phyloP scores from a whole-genome alignment of 2,888 invertebrate species.

The Microctonus hyperodae region DNA sequence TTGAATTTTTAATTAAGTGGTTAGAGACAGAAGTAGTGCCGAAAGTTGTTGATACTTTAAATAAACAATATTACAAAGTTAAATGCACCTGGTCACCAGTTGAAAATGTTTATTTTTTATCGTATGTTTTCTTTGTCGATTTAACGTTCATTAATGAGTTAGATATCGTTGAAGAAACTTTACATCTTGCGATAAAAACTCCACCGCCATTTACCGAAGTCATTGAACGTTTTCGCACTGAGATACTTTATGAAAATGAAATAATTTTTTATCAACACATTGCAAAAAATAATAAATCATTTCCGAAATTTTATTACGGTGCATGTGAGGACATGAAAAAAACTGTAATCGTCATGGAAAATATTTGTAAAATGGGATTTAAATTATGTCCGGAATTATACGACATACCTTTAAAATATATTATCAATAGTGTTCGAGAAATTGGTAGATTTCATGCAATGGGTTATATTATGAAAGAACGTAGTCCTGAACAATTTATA shows the following conservation, averaged over 20 bases:
- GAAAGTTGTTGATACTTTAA: constrained; percentile 33
- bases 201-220: not conserved
- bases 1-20: constrained; percentile 33
- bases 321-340: constrained; percentile 33
- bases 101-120: constrained; percentile 39
- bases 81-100: constrained; percentile 37
- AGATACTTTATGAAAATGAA: constrained; percentile 52
- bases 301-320: constrained; percentile 35
- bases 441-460: constrained; percentile 52
- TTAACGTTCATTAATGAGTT: constrained; percentile 38
- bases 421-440: constrained; percentile 46
- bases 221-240: not conserved
- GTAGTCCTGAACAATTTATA: constrained; percentile 39
- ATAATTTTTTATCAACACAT: constrained; percentile 51
- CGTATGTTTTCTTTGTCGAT: constrained; percentile 30
- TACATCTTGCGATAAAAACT: constrained; percentile 42
- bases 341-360: constrained; percentile 46
- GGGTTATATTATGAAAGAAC: constrained; percentile 50
- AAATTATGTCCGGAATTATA: constrained; percentile 29
- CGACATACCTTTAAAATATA: constrained; percentile 45
- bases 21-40: constrained; percentile 34
- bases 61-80: constrained; percentile 24
- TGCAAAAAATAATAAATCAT: constrained; percentile 22
- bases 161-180: constrained; percentile 17
- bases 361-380: constrained; percentile 45